Evolutionary conservation across 2,888 invertebrate species (phyloP).

Genomic region (Watsonalla binaria): DNA sequence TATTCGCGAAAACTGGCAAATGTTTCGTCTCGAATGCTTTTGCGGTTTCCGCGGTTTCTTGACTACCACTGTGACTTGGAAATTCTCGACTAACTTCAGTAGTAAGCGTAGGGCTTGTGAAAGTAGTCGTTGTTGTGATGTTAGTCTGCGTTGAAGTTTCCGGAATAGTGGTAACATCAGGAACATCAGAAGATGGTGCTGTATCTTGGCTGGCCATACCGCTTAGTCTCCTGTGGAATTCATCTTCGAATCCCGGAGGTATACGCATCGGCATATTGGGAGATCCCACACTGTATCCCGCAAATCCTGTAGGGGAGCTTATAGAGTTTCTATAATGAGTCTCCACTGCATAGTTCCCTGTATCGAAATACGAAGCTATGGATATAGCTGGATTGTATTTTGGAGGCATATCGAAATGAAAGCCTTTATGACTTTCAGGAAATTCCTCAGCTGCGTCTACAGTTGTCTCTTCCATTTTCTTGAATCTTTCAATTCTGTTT

Average conservation of each 20-base stretch:
- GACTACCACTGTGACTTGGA: background rate
- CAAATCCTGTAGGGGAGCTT: conserved; percentile 28
- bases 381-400: conserved; percentile 41
- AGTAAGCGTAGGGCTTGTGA: conserved; percentile 6
- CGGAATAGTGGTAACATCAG: conserved; percentile 28
- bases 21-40: background rate
- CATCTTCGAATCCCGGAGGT: conserved; percentile 67
- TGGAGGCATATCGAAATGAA: conserved; percentile 21
- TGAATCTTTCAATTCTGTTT: conserved; percentile 59
- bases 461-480: conserved; percentile 41
- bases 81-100: background rate
- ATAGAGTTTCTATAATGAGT: conserved; percentile 57
- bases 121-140: conserved; percentile 25
- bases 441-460: conserved; percentile 18
- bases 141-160: conserved; percentile 48
- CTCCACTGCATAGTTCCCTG: conserved; percentile 68
- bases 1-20: conserved; percentile 1
- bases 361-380: conserved; percentile 69
- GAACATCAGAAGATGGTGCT: background rate
- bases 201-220: conserved; percentile 16
- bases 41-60: background rate
- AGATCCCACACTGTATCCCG: conserved; percentile 15
- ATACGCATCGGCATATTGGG: conserved; percentile 30
- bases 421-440: conserved; percentile 15
- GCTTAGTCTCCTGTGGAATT: conserved; percentile 36